Base-by-base conservation (phyloP, 2,888 invertebrate genomes). In the Drosophila niveifrons region DNA sequence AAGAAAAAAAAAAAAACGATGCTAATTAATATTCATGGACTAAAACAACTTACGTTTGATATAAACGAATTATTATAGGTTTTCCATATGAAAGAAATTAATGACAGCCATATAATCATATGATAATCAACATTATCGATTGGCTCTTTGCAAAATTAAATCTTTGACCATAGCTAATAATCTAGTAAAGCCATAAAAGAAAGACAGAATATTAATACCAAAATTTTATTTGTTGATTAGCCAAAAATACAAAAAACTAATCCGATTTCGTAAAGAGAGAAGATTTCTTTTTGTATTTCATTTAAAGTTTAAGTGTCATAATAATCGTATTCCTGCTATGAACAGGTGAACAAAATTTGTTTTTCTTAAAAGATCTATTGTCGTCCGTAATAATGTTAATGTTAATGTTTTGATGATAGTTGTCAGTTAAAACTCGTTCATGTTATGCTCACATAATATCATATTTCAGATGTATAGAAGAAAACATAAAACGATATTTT, bases 21-120 rank as follows among this genome's bases (percentile, higher is more conserved):
- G 46, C 11, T 51, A 64, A 62, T 72, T 56, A 69, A 62, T 62
- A 72, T 65, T 58, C 51, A 66, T 47, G 46, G 28, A 6, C 34
- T 28, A 63, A 48, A 64, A 23, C 18, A 48, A 48, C 29, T 48
- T 34, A 50, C 50, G 28, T 57, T 46, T 15, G 34, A 43, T 50
- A 48, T 55, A 50, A 61, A 39, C 57, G 31, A 75, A 62, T 70
- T 57, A 63, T 52, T 53, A 43, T 58, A 57, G 47, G 46, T 61
- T 36, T 36, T 10, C 23, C 15, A 34, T 13, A 69, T 31, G 44
- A 62, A 74, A 57, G 59, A 18, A 41, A 72, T 18, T 55, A 58
- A 67, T 61, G 39, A 67, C 58, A 56, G 29, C 28, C 39, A 53
- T 52, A 66, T 63, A 71, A 44, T 55, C 55, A 43, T 55, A 29